Evolutionary conservation across 2,888 invertebrate species (phyloP).

Genomic region (Heterodera filipjevi): DNA sequence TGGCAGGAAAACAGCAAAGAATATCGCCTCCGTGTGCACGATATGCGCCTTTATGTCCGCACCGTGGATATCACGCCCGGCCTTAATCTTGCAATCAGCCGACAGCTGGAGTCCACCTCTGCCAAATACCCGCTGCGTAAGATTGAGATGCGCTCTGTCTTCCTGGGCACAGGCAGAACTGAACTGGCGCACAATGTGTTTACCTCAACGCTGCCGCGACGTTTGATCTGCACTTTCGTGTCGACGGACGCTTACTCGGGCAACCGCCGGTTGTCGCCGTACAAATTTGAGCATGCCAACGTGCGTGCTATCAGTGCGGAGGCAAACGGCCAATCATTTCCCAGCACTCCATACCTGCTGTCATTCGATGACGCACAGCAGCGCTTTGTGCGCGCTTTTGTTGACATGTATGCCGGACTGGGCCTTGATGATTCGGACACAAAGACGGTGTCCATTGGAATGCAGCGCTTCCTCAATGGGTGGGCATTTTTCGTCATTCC

Average conservation of each 20-base stretch:
- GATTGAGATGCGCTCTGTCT: slow-evolving; percentile 16
- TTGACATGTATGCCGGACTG: slow-evolving; percentile 18
- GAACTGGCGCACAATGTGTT: slow-evolving; percentile 21
- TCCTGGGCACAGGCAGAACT: slow-evolving; percentile 19
- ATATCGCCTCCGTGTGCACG: slow-evolving; percentile 1
- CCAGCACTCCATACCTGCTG: neutral
- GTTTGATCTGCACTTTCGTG: too few species aligned
- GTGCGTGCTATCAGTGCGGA: neutral
- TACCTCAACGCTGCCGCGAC: neutral
- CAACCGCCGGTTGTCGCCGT: neutral
- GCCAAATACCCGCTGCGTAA: slow-evolving; percentile 28
- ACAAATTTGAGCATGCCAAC: neutral
- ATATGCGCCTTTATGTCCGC: slow-evolving; percentile 22
- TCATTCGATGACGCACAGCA: neutral
- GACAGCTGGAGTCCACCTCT: slow-evolving; percentile 14
- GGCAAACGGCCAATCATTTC: slow-evolving; percentile 14
- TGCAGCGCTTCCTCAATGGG: neutral
- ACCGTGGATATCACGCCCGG: neutral
- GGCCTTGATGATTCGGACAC: slow-evolving; percentile 3
- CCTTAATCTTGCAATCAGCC: slow-evolving; percentile 12
- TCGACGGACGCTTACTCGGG: neutral
- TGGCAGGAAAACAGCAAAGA: neutral
- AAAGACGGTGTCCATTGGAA: slow-evolving; percentile 2
- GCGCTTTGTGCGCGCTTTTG: neutral
- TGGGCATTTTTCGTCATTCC: slow-evolving; percentile 20